phyloP scores from a whole-genome alignment of 30 jellyfish, hydroid and myxozoan genomes.

The Cassiopea xamachana region DNA sequence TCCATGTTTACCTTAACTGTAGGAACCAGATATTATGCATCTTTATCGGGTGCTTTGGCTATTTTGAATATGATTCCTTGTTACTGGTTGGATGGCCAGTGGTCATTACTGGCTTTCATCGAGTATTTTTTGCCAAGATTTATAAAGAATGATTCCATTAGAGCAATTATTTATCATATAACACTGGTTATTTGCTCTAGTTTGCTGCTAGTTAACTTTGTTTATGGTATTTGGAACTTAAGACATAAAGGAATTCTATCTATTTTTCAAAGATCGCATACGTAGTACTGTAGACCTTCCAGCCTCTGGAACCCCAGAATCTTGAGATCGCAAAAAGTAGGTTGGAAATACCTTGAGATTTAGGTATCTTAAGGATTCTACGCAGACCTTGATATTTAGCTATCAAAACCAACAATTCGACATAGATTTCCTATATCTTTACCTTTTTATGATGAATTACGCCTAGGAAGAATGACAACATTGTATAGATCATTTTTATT shows the following conservation, averaged over 20 bases:
- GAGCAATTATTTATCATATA: slow-evolving; percentile 58
- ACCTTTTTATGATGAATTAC: too few relatives aligned
- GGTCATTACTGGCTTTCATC: slow-evolving; percentile 77
- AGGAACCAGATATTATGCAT: slow-evolving; percentile 71
- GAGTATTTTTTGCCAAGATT: slow-evolving; percentile 62
- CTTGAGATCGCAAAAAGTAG: too few relatives aligned
- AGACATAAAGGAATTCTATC: slow-evolving; percentile 61
- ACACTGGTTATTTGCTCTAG: slow-evolving; percentile 64
- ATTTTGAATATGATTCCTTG: slow-evolving; percentile 92
- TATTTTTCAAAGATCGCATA: not conserved
- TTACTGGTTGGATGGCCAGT: slow-evolving; percentile 88
- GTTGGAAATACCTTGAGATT: too few relatives aligned
- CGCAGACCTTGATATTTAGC: too few relatives aligned
- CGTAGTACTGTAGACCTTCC: not conserved
- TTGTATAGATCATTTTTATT: too few relatives aligned
- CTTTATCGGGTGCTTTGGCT: slow-evolving; percentile 92
- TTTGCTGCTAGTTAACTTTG: slow-evolving; percentile 55
- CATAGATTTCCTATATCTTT: too few relatives aligned
- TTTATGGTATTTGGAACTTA: slow-evolving; percentile 78
- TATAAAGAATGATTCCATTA: slow-evolving; percentile 17
- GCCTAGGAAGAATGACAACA: too few relatives aligned
- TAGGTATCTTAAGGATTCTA: too few relatives aligned
- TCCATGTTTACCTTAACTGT: not conserved
- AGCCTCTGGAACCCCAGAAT: too few relatives aligned
- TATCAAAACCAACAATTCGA: too few relatives aligned